Conservation (phyloP, 2,113 vertebrate species). For the Pelusios castaneus region DNA sequence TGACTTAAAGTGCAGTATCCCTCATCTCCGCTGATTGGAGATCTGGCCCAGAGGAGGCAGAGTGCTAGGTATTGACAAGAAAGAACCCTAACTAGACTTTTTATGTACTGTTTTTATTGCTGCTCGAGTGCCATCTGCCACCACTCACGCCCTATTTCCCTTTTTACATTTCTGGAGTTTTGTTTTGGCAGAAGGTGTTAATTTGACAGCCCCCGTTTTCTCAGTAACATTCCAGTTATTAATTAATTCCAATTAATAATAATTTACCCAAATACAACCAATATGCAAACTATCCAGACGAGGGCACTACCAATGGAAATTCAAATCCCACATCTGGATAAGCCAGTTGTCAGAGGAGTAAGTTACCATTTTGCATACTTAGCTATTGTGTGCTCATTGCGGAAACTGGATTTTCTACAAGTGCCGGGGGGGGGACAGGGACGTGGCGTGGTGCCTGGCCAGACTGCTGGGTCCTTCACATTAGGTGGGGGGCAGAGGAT, state of each 20-base stretch:
- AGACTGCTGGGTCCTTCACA: too few relatives aligned
- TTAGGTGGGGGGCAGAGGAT: too few relatives aligned
- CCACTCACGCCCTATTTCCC: background rate
- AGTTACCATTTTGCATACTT: background rate
- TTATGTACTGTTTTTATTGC: background rate
- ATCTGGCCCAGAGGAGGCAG: background rate
- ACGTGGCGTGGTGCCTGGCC: too few relatives aligned
- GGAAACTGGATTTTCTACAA: background rate
- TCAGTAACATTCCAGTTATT: background rate
- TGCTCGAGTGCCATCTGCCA: constrained; percentile 53
- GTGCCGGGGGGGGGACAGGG: too few relatives aligned
- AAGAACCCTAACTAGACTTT: fast-evolving
- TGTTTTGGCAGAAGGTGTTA: background rate
- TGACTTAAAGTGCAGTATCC: background rate
- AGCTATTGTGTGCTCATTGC: background rate
- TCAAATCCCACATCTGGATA: background rate
- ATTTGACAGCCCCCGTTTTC: background rate
- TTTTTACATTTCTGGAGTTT: background rate
- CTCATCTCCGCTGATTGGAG: background rate
- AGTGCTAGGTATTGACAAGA: background rate
- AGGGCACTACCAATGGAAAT: background rate
- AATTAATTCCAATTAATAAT: background rate
- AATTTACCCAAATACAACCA: background rate
- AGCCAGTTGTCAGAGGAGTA: fast-evolving
- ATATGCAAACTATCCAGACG: fast-evolving